These are phyloP conservation scores for Drosophila kepulauana DNA, from an alignment of 1,140 invertebrate genomes.

Conservation along the genomic window DNA sequence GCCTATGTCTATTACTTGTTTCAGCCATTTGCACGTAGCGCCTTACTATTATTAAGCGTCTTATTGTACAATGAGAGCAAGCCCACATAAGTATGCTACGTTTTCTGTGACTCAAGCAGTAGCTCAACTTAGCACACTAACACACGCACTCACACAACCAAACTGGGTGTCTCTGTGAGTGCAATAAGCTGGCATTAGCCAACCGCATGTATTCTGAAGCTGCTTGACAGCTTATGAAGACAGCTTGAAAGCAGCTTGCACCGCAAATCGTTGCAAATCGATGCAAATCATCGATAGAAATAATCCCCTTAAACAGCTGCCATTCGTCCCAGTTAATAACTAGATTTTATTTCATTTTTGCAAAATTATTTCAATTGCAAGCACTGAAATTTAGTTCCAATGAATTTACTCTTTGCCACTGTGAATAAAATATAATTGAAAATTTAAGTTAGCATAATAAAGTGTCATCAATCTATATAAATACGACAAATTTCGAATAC, in stretches of 20 bases:
- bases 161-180: conserved; percentile 4
- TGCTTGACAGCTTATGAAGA: conserved; percentile 29
- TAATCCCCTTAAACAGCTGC: neutral
- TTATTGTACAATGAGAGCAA: conserved; percentile 41
- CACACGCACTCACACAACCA: neutral
- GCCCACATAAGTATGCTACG: conserved; percentile 51
- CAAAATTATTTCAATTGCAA: no score
- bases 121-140: neutral
- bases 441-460: no score
- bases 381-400: no score
- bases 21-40: conserved; percentile 68
- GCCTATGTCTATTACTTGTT: conserved; percentile 68
- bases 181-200: conserved; percentile 43
- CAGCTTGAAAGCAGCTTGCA: conserved; percentile 31
- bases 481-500: no score
- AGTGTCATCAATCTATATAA: no score
- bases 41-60: conserved; percentile 54
- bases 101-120: conserved; percentile 11
- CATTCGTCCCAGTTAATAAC: neutral
- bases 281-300: neutral
- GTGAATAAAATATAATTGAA: no score
- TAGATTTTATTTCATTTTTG: no score
- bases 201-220: conserved; percentile 3
- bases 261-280: conserved; percentile 21
- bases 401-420: no score